A percentile compares a stretch with the other conserved stretches of the same genome.
phyloP scores from a whole-genome alignment of 2,888 invertebrate species.

The Incurvaria masculella region DNA sequence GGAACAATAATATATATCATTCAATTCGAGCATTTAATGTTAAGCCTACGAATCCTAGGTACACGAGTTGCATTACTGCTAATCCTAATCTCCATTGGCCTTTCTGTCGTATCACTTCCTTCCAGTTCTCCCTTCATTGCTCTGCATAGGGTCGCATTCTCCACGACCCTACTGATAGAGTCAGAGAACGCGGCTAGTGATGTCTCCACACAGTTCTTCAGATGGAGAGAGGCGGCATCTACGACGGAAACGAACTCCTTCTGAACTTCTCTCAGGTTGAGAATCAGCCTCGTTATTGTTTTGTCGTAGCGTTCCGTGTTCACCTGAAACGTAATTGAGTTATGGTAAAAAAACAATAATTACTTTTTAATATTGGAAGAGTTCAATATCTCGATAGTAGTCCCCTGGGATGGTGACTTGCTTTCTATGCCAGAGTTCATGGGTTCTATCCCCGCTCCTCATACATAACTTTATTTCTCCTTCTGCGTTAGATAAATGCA shows the following conservation, averaged over 20 bases:
- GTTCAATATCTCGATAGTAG: too few relatives aligned
- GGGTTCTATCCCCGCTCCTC: constrained; percentile 22
- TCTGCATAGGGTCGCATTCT: too few relatives aligned
- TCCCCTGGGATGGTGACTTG: too few relatives aligned
- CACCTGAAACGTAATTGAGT: constrained; percentile 25
- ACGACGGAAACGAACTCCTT: constrained; percentile 1
- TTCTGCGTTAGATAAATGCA: constrained; percentile 24
- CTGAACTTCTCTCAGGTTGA: not conserved
- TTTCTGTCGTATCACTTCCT: too few relatives aligned
- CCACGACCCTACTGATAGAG: too few relatives aligned
- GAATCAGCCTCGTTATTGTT: constrained; percentile 26
- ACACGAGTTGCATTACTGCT: too few relatives aligned
- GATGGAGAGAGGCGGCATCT: constrained; percentile 13
- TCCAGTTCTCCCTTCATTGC: too few relatives aligned
- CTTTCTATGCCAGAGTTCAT: constrained; percentile 31
- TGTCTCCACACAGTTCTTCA: constrained; percentile 26
- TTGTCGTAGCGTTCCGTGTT: constrained; percentile 29
- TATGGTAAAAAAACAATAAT: not conserved
- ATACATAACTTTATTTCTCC: constrained; percentile 21
- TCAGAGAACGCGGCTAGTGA: constrained; percentile 17
- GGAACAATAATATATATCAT: too few relatives aligned
- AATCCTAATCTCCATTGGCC: too few relatives aligned
- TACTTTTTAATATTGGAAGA: constrained; percentile 14
- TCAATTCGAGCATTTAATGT: too few relatives aligned
- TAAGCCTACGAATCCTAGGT: too few relatives aligned